Base-by-base conservation (phyloP, 2,888 invertebrate species). In the Mellilla xanthometata region DNA sequence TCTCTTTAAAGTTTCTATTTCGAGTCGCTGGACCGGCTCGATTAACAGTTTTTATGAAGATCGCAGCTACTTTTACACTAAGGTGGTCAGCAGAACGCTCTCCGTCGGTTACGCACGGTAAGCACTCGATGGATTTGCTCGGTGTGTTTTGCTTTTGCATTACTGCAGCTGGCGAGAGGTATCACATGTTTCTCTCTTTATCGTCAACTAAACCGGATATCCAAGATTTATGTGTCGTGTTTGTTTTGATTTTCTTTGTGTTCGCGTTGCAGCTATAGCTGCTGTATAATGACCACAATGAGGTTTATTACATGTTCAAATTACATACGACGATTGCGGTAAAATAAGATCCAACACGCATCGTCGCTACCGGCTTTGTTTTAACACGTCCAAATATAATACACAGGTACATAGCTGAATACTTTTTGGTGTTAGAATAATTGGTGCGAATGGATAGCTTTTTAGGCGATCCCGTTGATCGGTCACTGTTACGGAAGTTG, bases 21-120 rank as follows among this genome's bases (percentile, higher is more conserved):
- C 60, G 69, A 79, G 62, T 65, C 72, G 71, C 49, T 72, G 72
- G 68, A 78, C 63, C 81, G 75, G 60, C 63, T 64, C 69, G 76
- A 76, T 81, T 76, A 81, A 75, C 67, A 68, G 72, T 83, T 86
- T 83, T 83, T 81, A 62, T 72, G 42, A 65, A 68, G 65, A 70
- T 69, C 62, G 62, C 35, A 23, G 12, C 61, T 63, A 65, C 61
- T 67, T 65, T 66, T 68, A 63, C 64, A 64, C 65, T 70, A 68
- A 58, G 62, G 58, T 64, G 63, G 62, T 60, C 61, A 48, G 51
- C 59, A 58, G 58, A 67, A 68, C 67, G 66, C 68, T 76, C 73
- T 73, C 70, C 60, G 65, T 66, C 53, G 60, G 65, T 72, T 68
- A 65, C 72, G 75, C 72, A 67, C 63, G 62, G 54, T 61, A 65